These are phyloP conservation scores for Limnephilus marmoratus DNA, from an alignment of 2,888 invertebrate species.

Conservation along the genomic window DNA sequence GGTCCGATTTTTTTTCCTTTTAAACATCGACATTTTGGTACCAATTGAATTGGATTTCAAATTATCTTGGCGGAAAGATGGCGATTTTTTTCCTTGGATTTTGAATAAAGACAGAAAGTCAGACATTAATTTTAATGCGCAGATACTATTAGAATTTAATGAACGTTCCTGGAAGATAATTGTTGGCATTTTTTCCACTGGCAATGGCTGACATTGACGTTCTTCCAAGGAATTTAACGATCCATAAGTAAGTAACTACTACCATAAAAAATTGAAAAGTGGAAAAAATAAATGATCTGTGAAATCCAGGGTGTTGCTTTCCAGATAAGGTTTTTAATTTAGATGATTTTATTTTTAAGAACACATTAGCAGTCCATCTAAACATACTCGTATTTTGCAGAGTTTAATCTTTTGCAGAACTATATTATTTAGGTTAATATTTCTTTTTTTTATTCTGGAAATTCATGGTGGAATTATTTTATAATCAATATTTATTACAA, in stretches of 20 bases:
- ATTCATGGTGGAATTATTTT: too few species aligned
- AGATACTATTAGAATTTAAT: not conserved
- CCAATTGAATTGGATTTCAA: conserved; percentile 57
- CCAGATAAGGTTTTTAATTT: too few species aligned
- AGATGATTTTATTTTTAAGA: too few species aligned
- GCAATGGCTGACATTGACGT: too few species aligned
- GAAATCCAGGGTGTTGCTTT: not conserved
- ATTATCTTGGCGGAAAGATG: conserved; percentile 45
- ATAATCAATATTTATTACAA: too few species aligned
- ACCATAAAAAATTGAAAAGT: not conserved
- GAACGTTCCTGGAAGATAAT: not conserved
- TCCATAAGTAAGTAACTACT: not conserved
- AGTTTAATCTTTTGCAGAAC: too few species aligned
- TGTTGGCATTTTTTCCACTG: not conserved
- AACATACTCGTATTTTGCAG: too few species aligned
- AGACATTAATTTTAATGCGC: not conserved
- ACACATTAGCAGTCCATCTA: too few species aligned
- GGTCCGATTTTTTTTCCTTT: conserved; percentile 55
- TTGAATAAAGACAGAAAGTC: not conserved
- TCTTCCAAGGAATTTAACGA: not conserved
- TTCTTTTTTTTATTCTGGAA: too few species aligned
- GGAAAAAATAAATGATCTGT: not conserved
- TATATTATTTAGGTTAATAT: too few species aligned
- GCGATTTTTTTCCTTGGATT: conserved; percentile 30
- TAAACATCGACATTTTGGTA: conserved; percentile 48